phyloP scores from a whole-genome alignment of 2,888 invertebrate species.

The Cheiracanthium punctorium region DNA sequence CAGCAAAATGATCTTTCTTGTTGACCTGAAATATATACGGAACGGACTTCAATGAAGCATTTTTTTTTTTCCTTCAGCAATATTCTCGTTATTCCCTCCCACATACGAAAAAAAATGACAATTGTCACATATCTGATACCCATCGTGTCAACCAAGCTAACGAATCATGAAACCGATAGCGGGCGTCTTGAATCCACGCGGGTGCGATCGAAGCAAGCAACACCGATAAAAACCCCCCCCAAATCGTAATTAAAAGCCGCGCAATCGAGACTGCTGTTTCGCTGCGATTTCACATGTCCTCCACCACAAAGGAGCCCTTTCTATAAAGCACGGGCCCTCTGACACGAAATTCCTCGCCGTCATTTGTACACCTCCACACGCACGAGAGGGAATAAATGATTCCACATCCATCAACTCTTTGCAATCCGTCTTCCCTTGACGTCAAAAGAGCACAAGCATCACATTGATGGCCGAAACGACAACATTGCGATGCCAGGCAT shows the following conservation, averaged over 20 bases:
- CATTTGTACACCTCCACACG: not conserved
- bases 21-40: too few relatives aligned
- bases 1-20: too few relatives aligned
- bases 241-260: not conserved
- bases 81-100: too few relatives aligned
- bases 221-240: not conserved
- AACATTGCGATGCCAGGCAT: conserved; percentile 67
- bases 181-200: not conserved
- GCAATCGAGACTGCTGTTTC: not conserved
- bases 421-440: conserved; percentile 35
- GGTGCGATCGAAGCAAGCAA: not conserved
- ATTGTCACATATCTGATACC: not conserved
- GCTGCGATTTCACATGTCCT: not conserved
- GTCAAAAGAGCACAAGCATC: conserved; percentile 44
- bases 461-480: conserved; percentile 60
- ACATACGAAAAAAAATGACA: too few relatives aligned
- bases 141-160: not conserved
- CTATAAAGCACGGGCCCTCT: not conserved
- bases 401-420: conserved; percentile 54
- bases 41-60: too few relatives aligned
- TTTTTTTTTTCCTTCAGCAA: too few relatives aligned
- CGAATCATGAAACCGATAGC: not conserved
- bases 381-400: conserved; percentile 23
- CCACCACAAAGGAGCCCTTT: not conserved
- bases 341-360: not conserved